Conservation (phyloP, 2,113 vertebrate genomes). For the Rhinichthys klamathensis region DNA sequence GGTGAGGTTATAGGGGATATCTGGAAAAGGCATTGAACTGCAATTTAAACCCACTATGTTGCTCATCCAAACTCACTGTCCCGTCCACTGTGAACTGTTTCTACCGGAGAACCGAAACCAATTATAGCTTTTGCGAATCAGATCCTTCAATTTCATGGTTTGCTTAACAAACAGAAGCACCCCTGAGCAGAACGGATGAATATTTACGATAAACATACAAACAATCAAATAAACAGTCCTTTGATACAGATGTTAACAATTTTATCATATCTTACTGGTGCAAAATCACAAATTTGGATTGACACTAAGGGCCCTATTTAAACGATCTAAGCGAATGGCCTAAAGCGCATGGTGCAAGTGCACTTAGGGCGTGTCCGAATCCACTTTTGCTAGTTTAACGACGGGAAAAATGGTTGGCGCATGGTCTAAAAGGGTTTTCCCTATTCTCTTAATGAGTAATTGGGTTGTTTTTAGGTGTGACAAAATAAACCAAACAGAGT, state of each 20-base stretch:
- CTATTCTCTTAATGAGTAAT: too few species aligned
- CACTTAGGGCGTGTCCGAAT: too few species aligned
- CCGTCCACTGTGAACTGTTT: not conserved
- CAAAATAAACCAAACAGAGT: too few species aligned
- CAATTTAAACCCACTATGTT: not conserved
- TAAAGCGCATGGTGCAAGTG: too few species aligned
- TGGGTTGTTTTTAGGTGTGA: too few species aligned
- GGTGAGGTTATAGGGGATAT: not conserved
- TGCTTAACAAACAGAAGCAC: constrained; percentile 23
- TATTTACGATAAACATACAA: constrained; percentile 10
- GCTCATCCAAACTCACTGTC: not conserved
- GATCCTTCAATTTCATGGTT: constrained; percentile 29
- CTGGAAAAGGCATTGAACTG: not conserved
- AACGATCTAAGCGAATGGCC: too few species aligned
- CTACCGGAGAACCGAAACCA: not conserved
- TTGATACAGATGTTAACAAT: not conserved
- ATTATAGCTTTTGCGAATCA: constrained; percentile 17
- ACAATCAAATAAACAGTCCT: not conserved
- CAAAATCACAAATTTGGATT: not conserved
- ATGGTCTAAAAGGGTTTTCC: too few species aligned
- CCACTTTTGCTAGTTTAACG: too few species aligned
- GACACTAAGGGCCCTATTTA: not conserved
- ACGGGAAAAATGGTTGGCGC: too few species aligned
- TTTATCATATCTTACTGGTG: not conserved
- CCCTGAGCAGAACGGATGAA: not conserved